Evolutionary conservation across 2,113 vertebrate species (phyloP).

Genomic region (Limnothrissa miodon): DNA sequence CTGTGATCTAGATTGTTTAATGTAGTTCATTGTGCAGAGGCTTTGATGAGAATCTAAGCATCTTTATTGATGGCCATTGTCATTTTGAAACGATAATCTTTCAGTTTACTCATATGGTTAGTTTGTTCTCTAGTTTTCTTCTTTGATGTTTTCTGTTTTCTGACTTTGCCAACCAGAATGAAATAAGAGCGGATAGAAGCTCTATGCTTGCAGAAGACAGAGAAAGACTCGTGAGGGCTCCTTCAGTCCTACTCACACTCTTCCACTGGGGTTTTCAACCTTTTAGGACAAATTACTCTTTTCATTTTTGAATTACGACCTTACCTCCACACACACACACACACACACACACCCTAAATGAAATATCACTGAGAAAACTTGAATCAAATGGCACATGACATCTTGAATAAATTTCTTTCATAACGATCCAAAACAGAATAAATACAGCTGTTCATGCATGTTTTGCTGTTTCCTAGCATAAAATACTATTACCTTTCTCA

Average conservation of each 20-base stretch:
- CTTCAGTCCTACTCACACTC: background rate
- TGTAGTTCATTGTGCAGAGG: background rate
- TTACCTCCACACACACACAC: too few relatives aligned
- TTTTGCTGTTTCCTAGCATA: background rate
- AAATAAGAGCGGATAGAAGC: background rate
- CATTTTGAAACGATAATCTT: slow-evolving; percentile 12
- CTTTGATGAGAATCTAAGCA: background rate
- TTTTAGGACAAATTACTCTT: background rate
- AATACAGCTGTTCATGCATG: background rate
- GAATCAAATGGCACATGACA: background rate
- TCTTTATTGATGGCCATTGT: background rate
- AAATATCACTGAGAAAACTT: background rate
- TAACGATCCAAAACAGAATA: background rate
- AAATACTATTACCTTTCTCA: background rate
- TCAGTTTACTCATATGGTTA: background rate
- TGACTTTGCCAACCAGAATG: background rate
- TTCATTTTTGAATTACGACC: too few relatives aligned
- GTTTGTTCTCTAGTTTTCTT: background rate
- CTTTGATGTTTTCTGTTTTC: background rate
- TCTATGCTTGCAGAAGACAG: background rate
- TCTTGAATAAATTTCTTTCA: background rate
- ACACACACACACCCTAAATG: too few relatives aligned
- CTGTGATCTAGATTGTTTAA: background rate
- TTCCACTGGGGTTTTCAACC: background rate
- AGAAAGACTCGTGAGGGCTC: background rate